phyloP scores from a whole-genome alignment of 2,797 vertebrate species.

The Eleutherodactylus coqui region DNA sequence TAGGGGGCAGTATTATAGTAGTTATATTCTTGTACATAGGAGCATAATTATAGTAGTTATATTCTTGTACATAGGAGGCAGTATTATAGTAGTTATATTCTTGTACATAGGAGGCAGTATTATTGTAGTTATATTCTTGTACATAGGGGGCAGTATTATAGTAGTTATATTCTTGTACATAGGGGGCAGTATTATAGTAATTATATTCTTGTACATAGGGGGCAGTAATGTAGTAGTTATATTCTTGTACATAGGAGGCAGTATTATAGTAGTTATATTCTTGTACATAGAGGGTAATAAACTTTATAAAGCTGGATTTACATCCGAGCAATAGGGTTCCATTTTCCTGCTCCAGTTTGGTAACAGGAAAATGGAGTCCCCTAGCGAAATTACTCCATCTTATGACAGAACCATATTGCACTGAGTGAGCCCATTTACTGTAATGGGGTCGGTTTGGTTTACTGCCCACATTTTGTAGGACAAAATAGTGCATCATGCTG shows the following conservation, averaged over 20 bases:
- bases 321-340: too few species aligned
- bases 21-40: conserved; percentile 2
- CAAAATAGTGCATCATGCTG: too few species aligned
- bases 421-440: too few species aligned
- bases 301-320: too few species aligned
- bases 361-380: too few species aligned
- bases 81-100: conserved; percentile 15
- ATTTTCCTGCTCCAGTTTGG: too few species aligned
- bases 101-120: neutral
- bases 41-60: conserved; percentile 11
- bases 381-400: too few species aligned
- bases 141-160: neutral
- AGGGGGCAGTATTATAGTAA: neutral
- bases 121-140: neutral
- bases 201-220: neutral
- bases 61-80: conserved; percentile 2
- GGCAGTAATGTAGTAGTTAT: neutral
- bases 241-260: neutral
- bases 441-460: too few species aligned
- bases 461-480: too few species aligned
- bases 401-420: too few species aligned
- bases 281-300: conserved; percentile 2
- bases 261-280: conserved; percentile 3
- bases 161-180: neutral
- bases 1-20: conserved; percentile 9